A percentile compares a stretch with the other conserved stretches of the same genome.
Evolutionary conservation across 2,888 invertebrate species (phyloP).

Genomic region (Tupiocoris notatus): DNA sequence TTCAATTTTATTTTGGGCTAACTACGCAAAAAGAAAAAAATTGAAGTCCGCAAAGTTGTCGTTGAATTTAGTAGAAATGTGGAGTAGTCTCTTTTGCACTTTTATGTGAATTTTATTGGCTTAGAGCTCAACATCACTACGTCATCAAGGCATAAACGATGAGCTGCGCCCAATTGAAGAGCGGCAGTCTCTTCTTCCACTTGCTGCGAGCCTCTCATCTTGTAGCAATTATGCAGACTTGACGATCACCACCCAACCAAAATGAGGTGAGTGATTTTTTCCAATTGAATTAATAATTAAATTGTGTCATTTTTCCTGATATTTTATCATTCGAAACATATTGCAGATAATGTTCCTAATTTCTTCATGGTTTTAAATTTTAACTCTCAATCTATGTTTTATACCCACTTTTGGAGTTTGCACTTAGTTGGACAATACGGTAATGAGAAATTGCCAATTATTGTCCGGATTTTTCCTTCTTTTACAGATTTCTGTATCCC

Average conservation of each 20-base stretch:
- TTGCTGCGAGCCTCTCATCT: neutral
- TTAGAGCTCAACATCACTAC: neutral
- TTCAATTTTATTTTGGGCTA: neutral
- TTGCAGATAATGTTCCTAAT: too few species aligned
- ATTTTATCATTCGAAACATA: too few species aligned
- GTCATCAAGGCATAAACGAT: neutral
- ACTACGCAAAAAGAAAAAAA: neutral
- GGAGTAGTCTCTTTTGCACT: conserved; percentile 18
- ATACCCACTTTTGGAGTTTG: too few species aligned
- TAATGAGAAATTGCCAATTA: too few species aligned
- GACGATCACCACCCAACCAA: neutral
- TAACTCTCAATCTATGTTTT: too few species aligned
- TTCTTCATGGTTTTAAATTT: too few species aligned
- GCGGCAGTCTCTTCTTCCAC: neutral
- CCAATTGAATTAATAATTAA: too few species aligned
- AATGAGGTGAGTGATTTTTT: neutral
- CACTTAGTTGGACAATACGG: too few species aligned
- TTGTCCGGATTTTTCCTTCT: conserved; percentile 3
- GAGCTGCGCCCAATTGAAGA: neutral
- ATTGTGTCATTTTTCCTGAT: too few species aligned
- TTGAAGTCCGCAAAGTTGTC: neutral
- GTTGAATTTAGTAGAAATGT: conserved; percentile 33
- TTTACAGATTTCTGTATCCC: conserved; percentile 39
- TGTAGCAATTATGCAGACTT: neutral
- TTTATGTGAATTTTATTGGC: conserved; percentile 11